These are phyloP conservation scores for Sanderia malayensis DNA, from an alignment of 30 jellyfish, hydroid and myxozoan genomes.

Conservation along the genomic window DNA sequence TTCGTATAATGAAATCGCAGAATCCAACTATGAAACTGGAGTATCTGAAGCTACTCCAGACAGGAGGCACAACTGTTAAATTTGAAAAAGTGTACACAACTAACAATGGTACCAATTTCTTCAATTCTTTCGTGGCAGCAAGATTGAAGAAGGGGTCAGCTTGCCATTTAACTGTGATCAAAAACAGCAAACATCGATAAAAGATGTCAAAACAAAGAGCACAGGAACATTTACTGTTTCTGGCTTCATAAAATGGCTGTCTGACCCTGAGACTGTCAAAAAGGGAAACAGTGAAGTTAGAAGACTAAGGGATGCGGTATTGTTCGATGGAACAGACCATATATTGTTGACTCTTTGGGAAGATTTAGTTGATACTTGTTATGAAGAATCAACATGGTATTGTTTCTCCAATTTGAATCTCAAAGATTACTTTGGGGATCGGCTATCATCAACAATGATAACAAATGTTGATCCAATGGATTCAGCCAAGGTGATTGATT, in stretches of 20 bases:
- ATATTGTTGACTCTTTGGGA: slow-evolving; percentile 27
- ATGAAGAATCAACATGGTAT: slow-evolving; percentile 25
- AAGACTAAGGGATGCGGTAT: slow-evolving; percentile 16
- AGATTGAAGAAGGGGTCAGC: slow-evolving; percentile 17
- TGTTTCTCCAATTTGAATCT: neutral
- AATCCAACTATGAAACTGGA: slow-evolving; percentile 29
- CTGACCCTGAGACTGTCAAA: neutral
- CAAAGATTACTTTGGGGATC: slow-evolving; percentile 9
- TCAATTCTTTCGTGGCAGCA: slow-evolving; percentile 33
- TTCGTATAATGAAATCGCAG: slow-evolving; percentile 19
- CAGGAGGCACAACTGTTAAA: slow-evolving; percentile 11
- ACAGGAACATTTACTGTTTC: slow-evolving; percentile 11
- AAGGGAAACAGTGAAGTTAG: neutral
- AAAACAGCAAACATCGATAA: neutral
- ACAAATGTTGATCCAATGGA: neutral
- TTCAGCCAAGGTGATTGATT: no score
- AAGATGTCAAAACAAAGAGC: neutral
- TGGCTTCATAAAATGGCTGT: slow-evolving; percentile 14
- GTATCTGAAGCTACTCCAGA: neutral
- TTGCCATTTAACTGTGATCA: slow-evolving; percentile 4
- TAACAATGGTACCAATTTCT: slow-evolving; percentile 10
- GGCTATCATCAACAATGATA: slow-evolving; percentile 4
- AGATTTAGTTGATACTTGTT: slow-evolving; percentile 1
- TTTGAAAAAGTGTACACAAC: slow-evolving; percentile 14
- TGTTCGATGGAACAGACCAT: slow-evolving; percentile 20